Percentiles rank a stretch among this genome's conserved stretches.
Evolutionary conservation across 2,888 invertebrate species (phyloP).

Genomic region (Chrysodeixis includens): DNA sequence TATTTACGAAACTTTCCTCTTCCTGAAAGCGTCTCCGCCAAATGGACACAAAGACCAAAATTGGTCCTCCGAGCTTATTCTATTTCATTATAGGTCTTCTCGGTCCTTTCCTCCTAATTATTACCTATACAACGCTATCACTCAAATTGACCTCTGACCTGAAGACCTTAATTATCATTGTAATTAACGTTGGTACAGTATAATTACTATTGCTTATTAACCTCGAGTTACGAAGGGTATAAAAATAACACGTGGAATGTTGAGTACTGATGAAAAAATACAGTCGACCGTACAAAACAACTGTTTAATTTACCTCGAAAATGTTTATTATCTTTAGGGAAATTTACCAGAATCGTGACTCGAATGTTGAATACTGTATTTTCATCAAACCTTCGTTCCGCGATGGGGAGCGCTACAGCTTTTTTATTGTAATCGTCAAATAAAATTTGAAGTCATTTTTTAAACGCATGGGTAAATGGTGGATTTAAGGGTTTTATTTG

Average conservation of each 20-base stretch:
- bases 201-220: conserved; percentile 52
- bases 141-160: conserved; percentile 44
- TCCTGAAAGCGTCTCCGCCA: conserved; percentile 9
- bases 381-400: conserved; percentile 66
- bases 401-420: conserved; percentile 56
- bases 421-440: conserved; percentile 71
- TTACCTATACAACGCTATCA: conserved; percentile 38
- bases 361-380: conserved; percentile 72
- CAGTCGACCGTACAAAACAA: conserved; percentile 64
- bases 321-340: conserved; percentile 86
- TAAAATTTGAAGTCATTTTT: conserved; percentile 64
- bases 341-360: conserved; percentile 82
- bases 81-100: conserved; percentile 17
- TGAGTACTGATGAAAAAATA: conserved; percentile 50
- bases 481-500: conserved; percentile 44
- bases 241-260: conserved; percentile 54
- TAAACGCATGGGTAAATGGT: conserved; percentile 42
- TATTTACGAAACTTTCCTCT: conserved; percentile 2
- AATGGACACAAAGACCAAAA: conserved; percentile 34
- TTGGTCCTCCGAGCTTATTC: conserved; percentile 19
- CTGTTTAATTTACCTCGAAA: conserved; percentile 82
- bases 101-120: conserved; percentile 28
- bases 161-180: conserved; percentile 38
- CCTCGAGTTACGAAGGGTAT: conserved; percentile 32
- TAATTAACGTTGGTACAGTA: conserved; percentile 54